These are phyloP conservation scores for Crocidura indochinensis DNA, from an alignment of 2,797 vertebrate genomes.

Conservation along the genomic window DNA sequence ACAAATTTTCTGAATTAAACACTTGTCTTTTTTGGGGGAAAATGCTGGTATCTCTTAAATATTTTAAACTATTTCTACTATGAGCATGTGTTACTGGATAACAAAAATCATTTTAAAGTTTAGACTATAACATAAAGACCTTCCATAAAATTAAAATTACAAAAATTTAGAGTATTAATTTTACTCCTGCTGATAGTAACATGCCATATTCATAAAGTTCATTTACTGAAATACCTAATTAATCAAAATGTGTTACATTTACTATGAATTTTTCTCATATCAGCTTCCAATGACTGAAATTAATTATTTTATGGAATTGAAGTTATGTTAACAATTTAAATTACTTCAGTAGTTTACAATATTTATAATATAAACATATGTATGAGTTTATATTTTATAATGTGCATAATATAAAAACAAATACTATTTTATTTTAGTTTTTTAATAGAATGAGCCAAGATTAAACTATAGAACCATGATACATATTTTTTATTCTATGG, in stretches of 20 bases:
- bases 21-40: constrained; percentile 71
- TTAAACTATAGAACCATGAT: not conserved
- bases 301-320: not conserved
- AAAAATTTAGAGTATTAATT: constrained; percentile 51
- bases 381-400: not conserved
- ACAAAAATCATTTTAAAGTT: constrained; percentile 57
- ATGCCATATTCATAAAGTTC: constrained; percentile 9
- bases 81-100: not conserved
- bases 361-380: not conserved
- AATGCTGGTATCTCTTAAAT: constrained; percentile 60
- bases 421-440: not conserved
- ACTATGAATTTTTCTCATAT: not conserved
- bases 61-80: constrained; percentile 54
- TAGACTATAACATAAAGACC: constrained; percentile 71
- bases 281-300: constrained; percentile 25
- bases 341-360: not conserved
- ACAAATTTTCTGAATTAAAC: constrained; percentile 75
- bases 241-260: not conserved
- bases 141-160: constrained; percentile 77
- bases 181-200: not conserved
- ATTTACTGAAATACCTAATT: constrained; percentile 18
- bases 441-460: not conserved
- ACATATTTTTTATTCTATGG: too few relatives aligned
- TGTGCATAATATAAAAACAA: not conserved
- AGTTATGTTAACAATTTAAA: not conserved